Evolutionary conservation across 2,888 invertebrate species (phyloP).

Genomic region (Leptinotarsa tumamoca): DNA sequence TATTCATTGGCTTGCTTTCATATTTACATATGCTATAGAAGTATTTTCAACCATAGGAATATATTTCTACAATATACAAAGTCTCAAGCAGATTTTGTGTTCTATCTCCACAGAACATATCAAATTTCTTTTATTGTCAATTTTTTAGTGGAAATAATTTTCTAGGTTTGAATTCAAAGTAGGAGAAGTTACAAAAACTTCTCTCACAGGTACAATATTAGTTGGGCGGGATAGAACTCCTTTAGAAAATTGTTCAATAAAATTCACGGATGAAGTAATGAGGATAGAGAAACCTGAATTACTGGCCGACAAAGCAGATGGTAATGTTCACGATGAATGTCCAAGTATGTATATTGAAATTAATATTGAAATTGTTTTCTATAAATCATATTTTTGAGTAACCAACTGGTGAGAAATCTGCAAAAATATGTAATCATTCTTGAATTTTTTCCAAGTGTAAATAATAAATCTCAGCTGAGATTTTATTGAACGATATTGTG

Average conservation of each 20-base stretch:
- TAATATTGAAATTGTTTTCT: neutral
- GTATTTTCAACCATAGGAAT: too few species aligned
- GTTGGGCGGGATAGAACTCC: slow-evolving; percentile 70
- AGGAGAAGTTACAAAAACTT: slow-evolving; percentile 64
- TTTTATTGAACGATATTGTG: too few species aligned
- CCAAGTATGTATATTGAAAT: slow-evolving; percentile 5
- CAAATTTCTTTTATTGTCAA: too few species aligned
- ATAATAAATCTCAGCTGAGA: too few species aligned
- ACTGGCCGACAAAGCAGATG: slow-evolving; percentile 41
- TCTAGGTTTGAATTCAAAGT: slow-evolving; percentile 55
- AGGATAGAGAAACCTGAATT: slow-evolving; percentile 72
- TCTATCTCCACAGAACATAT: too few species aligned
- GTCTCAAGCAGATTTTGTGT: too few species aligned
- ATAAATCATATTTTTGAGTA: too few species aligned
- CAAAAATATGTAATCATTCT: neutral
- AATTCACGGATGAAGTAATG: slow-evolving; percentile 75
- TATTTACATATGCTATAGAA: too few species aligned
- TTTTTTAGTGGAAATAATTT: neutral
- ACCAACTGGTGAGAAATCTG: too few species aligned
- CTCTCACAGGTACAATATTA: slow-evolving; percentile 72
- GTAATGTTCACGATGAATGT: slow-evolving; percentile 13
- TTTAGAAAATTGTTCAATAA: slow-evolving; percentile 72
- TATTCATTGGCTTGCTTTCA: too few species aligned
- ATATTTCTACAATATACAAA: too few species aligned
- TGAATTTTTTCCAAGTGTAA: neutral